Evolutionary conservation across 2,888 invertebrate genomes (phyloP).

Genomic region (Hyppa rectilinea): DNA sequence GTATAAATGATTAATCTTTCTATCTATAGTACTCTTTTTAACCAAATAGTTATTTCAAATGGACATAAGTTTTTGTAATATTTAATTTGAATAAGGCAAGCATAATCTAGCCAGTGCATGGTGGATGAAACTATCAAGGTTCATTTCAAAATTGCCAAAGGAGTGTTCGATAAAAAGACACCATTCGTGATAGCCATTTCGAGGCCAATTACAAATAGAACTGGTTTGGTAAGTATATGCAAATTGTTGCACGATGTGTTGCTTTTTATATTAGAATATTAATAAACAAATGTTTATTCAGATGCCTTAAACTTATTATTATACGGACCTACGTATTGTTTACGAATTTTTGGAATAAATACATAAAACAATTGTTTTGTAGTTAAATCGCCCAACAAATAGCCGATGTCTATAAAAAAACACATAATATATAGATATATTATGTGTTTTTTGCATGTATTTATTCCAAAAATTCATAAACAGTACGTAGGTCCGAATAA

Average conservation of each 20-base stretch:
- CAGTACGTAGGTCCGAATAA: too few species aligned
- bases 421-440: too few species aligned
- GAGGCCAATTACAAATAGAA: slow-evolving; percentile 28
- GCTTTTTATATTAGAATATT: slow-evolving; percentile 8
- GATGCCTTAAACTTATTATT: neutral
- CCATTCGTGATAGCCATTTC: slow-evolving; percentile 15
- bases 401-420: too few species aligned
- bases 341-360: too few species aligned
- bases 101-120: slow-evolving; percentile 7
- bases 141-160: slow-evolving; percentile 23
- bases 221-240: slow-evolving; percentile 22
- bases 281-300: slow-evolving; percentile 23
- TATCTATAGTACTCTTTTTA: too few species aligned
- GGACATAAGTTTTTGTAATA: neutral
- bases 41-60: neutral
- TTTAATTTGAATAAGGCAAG: neutral
- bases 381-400: too few species aligned
- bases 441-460: too few species aligned
- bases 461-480: too few species aligned
- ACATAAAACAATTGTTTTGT: too few species aligned
- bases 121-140: slow-evolving; percentile 30
- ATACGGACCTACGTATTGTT: neutral
- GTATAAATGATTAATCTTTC: too few species aligned
- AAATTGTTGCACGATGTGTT: slow-evolving; percentile 3
- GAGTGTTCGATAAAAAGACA: slow-evolving; percentile 9